A percentile compares a stretch with the other conserved stretches of the same genome.
Evolutionary conservation across 2,888 invertebrate genomes (phyloP).

Genomic region (Nymphalis c-album): DNA sequence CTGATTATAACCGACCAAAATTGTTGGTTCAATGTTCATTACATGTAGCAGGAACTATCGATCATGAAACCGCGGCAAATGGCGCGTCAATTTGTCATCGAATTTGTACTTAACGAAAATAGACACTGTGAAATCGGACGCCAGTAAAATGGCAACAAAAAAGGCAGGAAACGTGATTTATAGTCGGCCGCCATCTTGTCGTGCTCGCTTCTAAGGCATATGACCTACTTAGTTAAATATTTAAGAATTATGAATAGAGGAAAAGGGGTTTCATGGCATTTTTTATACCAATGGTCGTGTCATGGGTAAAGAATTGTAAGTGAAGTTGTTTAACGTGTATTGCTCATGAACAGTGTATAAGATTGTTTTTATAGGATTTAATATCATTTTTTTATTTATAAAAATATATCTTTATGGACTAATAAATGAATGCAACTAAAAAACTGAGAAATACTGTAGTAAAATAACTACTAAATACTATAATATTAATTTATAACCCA

Average conservation of each 20-base stretch:
- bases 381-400: no score
- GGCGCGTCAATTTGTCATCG: constrained; percentile 49
- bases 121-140: constrained; percentile 56
- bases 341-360: no score
- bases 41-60: constrained; percentile 28
- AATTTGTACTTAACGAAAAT: constrained; percentile 52
- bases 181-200: constrained; percentile 50
- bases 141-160: constrained; percentile 52
- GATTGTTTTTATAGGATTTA: no score
- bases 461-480: no score
- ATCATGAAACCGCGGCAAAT: constrained; percentile 35
- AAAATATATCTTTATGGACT: no score
- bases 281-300: background rate
- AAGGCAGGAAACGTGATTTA: constrained; percentile 43
- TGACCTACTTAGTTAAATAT: constrained; percentile 51
- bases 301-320: background rate
- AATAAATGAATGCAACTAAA: no score
- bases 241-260: constrained; percentile 40
- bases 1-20: constrained; percentile 12
- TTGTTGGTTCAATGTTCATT: constrained; percentile 17
- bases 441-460: no score
- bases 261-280: constrained; percentile 1
- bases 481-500: no score
- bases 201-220: constrained; percentile 33
- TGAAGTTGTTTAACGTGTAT: no score